phyloP scores from a whole-genome alignment of 2,888 invertebrate genomes.

The Bimastos eiseni region DNA sequence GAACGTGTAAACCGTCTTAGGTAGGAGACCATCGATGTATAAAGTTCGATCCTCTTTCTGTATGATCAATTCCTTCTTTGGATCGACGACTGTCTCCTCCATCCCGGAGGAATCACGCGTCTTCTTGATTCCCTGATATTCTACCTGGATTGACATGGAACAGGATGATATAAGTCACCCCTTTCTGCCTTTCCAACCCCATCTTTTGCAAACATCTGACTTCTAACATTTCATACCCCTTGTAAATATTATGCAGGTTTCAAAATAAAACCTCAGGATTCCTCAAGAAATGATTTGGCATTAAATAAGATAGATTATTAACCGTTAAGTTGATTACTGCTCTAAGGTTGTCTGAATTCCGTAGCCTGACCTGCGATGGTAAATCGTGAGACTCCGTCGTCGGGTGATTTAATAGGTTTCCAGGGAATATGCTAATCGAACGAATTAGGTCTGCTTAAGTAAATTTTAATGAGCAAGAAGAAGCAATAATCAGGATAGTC shows the following conservation, averaged over 20 bases:
- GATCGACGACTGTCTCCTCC: slow-evolving; percentile 44
- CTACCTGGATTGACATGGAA: slow-evolving; percentile 48
- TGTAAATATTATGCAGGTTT: no score
- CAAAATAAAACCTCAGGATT: no score
- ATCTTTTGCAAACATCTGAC: no score
- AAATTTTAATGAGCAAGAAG: no score
- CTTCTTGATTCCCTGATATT: slow-evolving; percentile 52
- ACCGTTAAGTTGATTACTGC: not conserved
- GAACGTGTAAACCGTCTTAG: slow-evolving; percentile 58
- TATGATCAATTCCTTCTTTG: slow-evolving; percentile 41
- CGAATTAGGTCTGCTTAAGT: not conserved
- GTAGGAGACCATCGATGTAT: slow-evolving; percentile 52
- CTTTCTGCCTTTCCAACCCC: not conserved
- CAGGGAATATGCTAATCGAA: not conserved
- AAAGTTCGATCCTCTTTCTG: slow-evolving; percentile 48
- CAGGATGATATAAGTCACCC: not conserved
- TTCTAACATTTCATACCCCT: no score
- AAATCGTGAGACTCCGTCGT: not conserved
- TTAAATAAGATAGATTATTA: no score
- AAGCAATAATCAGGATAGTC: no score
- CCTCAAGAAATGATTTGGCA: no score
- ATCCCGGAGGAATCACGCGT: slow-evolving; percentile 49
- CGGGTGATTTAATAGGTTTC: not conserved
- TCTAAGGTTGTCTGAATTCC: not conserved
- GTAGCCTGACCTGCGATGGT: not conserved